These are phyloP conservation scores for Entelurus aequoreus DNA, from an alignment of 2,113 vertebrate species.

Conservation along the genomic window DNA sequence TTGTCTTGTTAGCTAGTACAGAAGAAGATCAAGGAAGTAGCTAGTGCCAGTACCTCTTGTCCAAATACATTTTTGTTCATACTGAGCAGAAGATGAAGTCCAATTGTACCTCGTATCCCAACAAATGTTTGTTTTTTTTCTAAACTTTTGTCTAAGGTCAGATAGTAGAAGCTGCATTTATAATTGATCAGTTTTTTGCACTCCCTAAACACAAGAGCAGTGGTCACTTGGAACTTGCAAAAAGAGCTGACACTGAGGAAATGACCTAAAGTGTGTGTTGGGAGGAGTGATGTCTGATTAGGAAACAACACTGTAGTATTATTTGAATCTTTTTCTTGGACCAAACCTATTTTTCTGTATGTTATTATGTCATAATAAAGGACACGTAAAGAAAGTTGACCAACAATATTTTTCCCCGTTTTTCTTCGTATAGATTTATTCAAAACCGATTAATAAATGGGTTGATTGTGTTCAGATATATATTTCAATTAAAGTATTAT, in stretches of 20 bases:
- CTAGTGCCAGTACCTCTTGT: slow-evolving; percentile 67
- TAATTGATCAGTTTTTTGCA: slow-evolving; percentile 14
- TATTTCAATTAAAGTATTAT: too few relatives aligned
- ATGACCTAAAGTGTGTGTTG: background rate
- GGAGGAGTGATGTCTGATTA: background rate
- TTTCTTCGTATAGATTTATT: background rate
- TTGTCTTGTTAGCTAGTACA: slow-evolving; percentile 68
- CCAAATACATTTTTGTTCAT: slow-evolving; percentile 67
- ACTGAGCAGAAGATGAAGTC: slow-evolving; percentile 58
- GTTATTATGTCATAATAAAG: slow-evolving; percentile 77
- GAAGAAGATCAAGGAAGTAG: slow-evolving; percentile 65
- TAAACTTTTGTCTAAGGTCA: slow-evolving; percentile 47
- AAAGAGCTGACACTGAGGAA: background rate
- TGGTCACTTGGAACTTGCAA: slow-evolving; percentile 28
- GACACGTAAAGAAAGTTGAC: slow-evolving; percentile 52
- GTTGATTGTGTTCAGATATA: too few relatives aligned
- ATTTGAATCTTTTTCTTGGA: slow-evolving; percentile 70
- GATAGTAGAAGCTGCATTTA: slow-evolving; percentile 60
- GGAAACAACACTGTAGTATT: slow-evolving; percentile 37
- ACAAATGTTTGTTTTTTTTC: slow-evolving; percentile 30
- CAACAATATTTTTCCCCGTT: background rate
- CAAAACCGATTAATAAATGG: too few relatives aligned
- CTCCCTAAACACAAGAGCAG: too few relatives aligned
- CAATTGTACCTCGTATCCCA: slow-evolving; percentile 46
- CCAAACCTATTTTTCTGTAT: slow-evolving; percentile 78